A percentile compares a stretch with the other conserved stretches of the same genome.
phyloP scores from a whole-genome alignment of 2,113 vertebrate species.

The Arvicanthis niloticus region DNA sequence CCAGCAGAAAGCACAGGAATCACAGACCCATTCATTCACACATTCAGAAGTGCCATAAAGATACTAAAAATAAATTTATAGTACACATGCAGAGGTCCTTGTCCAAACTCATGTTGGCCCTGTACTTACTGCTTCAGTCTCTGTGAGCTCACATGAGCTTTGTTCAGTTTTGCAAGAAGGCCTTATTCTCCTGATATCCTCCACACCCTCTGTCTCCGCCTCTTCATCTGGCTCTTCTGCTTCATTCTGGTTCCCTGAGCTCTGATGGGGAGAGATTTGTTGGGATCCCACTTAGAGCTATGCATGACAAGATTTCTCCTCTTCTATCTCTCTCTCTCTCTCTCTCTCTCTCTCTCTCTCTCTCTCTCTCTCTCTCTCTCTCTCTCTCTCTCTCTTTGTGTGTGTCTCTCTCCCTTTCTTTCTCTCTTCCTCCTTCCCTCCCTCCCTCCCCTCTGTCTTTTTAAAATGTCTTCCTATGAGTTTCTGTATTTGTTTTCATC shows the following conservation, averaged over 20 bases:
- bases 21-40: background rate
- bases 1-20: background rate
- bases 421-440: too few species aligned
- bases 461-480: too few species aligned
- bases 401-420: background rate
- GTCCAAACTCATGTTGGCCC: background rate
- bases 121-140: too few species aligned
- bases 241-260: too few species aligned
- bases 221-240: background rate
- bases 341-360: background rate
- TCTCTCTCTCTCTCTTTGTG: too few species aligned
- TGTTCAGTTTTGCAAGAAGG: background rate
- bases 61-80: background rate
- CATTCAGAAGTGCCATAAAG: background rate
- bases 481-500: background rate
- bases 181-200: background rate
- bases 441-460: too few species aligned
- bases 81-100: background rate
- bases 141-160: background rate
- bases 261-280: background rate
- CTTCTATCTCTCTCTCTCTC: background rate
- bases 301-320: background rate
- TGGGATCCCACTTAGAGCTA: background rate
- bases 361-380: too few species aligned
- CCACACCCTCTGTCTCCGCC: background rate